A percentile compares a stretch with the other conserved stretches of the same genome.
phyloP scores from a whole-genome alignment of 2,797 vertebrate species.

The Heterohyrax brucei region DNA sequence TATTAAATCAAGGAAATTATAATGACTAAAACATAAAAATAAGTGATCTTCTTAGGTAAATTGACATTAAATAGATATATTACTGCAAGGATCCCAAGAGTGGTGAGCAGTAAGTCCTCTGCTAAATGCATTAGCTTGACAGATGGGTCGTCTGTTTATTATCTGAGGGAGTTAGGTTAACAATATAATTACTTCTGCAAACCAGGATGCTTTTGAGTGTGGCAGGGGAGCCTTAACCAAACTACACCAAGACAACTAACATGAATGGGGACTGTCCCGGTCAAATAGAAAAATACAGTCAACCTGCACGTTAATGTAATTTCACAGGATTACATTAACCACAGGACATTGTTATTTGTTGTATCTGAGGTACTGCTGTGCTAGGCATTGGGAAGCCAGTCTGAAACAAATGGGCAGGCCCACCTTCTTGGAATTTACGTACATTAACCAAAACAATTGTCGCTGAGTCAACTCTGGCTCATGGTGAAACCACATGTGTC shows the following conservation, averaged over 20 bases:
- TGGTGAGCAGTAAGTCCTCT: neutral
- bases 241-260: too few relatives aligned
- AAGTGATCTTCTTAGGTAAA: constrained; percentile 26
- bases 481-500: neutral
- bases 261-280: neutral
- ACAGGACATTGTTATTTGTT: neutral
- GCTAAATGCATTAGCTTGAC: neutral
- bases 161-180: neutral
- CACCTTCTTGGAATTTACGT: neutral
- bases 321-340: neutral
- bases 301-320: neutral
- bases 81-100: neutral
- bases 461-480: neutral
- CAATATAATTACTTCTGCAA: neutral
- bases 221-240: neutral
- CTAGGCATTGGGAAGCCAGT: neutral
- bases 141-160: neutral
- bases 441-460: neutral
- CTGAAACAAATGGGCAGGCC: neutral
- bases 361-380: neutral
- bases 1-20: constrained; percentile 2
- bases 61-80: constrained; percentile 19
- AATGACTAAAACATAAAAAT: neutral
- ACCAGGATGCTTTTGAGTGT: neutral
- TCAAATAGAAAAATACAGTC: neutral